phyloP scores from a whole-genome alignment of 2,888 invertebrate species.

The Trichogramma evanescens region DNA sequence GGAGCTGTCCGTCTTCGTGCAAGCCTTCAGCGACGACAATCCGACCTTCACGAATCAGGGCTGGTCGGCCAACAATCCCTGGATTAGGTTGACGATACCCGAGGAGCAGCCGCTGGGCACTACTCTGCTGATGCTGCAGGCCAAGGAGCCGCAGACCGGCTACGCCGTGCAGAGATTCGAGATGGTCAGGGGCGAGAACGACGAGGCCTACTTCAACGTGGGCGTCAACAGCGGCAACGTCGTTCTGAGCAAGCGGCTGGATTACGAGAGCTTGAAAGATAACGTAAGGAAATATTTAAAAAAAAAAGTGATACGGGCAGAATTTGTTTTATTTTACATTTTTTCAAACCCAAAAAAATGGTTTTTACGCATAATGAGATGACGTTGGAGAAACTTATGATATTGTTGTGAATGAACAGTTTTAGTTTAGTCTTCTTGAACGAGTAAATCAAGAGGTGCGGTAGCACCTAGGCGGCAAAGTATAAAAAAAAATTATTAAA shows the following conservation, averaged over 20 bases:
- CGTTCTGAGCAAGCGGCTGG: conserved; percentile 64
- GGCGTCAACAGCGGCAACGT: conserved; percentile 67
- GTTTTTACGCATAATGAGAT: too few species aligned
- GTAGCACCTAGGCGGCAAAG: too few species aligned
- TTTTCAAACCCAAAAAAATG: conserved; percentile 20
- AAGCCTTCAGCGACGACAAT: conserved; percentile 69
- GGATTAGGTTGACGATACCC: conserved; percentile 61
- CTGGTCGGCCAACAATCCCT: conserved; percentile 65
- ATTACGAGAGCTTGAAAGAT: conserved; percentile 66
- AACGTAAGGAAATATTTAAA: conserved; percentile 44
- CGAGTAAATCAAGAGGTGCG: too few species aligned
- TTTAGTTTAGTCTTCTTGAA: too few species aligned
- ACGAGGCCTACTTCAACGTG: conserved; percentile 42
- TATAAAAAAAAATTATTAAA: too few species aligned
- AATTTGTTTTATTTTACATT: neutral
- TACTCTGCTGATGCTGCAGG: conserved; percentile 60
- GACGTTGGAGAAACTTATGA: conserved; percentile 26
- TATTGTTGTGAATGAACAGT: neutral
- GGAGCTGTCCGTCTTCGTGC: conserved; percentile 71
- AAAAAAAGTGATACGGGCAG: neutral
- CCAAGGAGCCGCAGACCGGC: conserved; percentile 64
- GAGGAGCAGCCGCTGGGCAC: conserved; percentile 74
- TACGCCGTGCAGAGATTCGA: conserved; percentile 55
- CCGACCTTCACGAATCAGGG: conserved; percentile 66
- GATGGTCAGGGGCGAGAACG: conserved; percentile 37